Conservation (phyloP, 1,140 invertebrate genomes). For the Drosophila albomicans region DNA sequence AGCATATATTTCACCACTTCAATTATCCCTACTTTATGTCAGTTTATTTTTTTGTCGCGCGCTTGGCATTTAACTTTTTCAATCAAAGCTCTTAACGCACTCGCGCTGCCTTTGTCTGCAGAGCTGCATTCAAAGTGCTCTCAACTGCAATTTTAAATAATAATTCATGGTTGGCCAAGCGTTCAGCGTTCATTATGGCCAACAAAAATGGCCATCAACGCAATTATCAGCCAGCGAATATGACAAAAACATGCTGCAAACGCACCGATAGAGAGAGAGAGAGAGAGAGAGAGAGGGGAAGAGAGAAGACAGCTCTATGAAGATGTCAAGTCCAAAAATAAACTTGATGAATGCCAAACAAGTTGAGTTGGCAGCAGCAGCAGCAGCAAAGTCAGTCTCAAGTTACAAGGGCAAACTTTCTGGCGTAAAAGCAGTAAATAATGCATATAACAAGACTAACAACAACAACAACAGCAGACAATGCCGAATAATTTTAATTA, state of each 20-base stretch:
- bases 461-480: constrained; percentile 48
- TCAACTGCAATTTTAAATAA: constrained; percentile 44
- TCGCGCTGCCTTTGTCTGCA: not conserved
- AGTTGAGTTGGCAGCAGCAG: constrained; percentile 42
- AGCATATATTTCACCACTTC: not conserved
- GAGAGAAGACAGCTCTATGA: not conserved
- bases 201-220: constrained; percentile 46
- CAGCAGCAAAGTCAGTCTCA: constrained; percentile 59
- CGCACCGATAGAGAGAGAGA: not conserved
- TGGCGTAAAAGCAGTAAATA: constrained; percentile 64
- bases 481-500: constrained; percentile 77
- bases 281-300: not conserved
- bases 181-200: constrained; percentile 46
- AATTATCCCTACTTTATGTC: not conserved
- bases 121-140: constrained; percentile 14
- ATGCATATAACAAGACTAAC: constrained; percentile 67
- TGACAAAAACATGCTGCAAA: constrained; percentile 32
- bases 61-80: constrained; percentile 59
- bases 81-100: constrained; percentile 51
- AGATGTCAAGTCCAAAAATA: constrained; percentile 43
- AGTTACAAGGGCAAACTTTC: constrained; percentile 71
- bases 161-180: constrained; percentile 50
- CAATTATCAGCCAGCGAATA: constrained; percentile 49
- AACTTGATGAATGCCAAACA: constrained; percentile 78
- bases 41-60: constrained; percentile 17